Conservation (phyloP, 2,797 vertebrate species). For the Pangasius larnaudii region DNA sequence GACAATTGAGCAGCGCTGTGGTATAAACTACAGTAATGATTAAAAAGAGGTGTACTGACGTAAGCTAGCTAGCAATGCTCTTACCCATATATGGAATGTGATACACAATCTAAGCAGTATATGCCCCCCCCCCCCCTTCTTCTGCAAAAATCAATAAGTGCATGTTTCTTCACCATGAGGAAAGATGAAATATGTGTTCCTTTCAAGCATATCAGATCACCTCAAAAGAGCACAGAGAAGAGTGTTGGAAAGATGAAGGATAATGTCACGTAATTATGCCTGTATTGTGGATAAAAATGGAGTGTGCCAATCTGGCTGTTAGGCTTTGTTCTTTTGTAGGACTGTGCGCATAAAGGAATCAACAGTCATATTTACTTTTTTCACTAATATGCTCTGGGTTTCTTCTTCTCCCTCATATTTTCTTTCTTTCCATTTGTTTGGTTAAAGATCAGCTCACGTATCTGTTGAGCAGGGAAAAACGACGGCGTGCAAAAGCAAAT, state of each 20-base stretch:
- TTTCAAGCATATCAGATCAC: slow-evolving; percentile 4
- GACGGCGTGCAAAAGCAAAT: not conserved
- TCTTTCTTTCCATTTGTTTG: not conserved
- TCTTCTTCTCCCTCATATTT: not conserved
- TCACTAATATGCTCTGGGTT: not conserved
- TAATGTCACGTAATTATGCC: slow-evolving; percentile 15
- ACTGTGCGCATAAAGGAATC: not conserved
- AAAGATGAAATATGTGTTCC: not conserved
- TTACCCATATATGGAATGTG: not conserved
- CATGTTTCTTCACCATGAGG: not conserved
- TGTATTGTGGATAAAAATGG: not conserved
- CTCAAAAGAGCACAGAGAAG: not conserved
- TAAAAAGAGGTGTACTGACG: not conserved
- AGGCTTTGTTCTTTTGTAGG: slow-evolving; percentile 5
- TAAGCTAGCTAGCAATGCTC: not conserved
- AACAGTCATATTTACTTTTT: not conserved
- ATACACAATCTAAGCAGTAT: not conserved
- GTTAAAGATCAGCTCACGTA: not conserved
- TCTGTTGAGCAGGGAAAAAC: not conserved
- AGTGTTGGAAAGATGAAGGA: slow-evolving; percentile 2
- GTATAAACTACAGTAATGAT: not conserved
- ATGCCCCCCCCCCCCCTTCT: no score
- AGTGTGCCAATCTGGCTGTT: not conserved
- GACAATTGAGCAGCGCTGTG: not conserved
- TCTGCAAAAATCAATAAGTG: no score